Base-by-base conservation (phyloP, 2,888 invertebrate genomes). In the Endotricha flammealis region DNA sequence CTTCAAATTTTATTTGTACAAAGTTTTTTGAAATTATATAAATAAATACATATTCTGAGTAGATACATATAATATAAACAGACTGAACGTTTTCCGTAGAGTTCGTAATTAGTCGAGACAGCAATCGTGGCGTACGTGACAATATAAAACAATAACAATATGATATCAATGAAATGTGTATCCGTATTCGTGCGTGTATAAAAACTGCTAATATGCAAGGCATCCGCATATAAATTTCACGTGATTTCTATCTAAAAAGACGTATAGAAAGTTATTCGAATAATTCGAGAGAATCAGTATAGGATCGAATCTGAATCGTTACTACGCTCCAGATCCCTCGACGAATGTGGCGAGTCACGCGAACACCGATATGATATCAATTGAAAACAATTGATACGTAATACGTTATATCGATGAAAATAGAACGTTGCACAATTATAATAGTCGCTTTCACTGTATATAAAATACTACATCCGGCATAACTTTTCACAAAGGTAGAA, bases 251-350 rank as follows among this genome's bases (percentile, higher is more conserved):
- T 44, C 46, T 53, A 42, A 54, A 53, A 62, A 54, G 51, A 51
- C 46, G 53, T 53, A 55, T 69, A 69, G 80, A 81, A 79, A 82
- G 78, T 75, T 56, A 51, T 54, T 56, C 52, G 47, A 61, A 63
- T 49, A 42, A 50, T 54, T 63, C 42, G 54, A 63, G 54, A 63
- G 44, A 38, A 52, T 49, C 49, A 50, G 50, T 63, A 57, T 49
- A 56, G 59, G 56, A 63, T 66, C 60, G 58, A 63, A 66, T 68
- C 57, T 60, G 58, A 61, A 64, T 64, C 56, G 50, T 51, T 48
- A 48, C 44, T 48, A 46, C 55, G 53, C 55, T 57, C 53, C 47
- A 59, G 50, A 51, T 53, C 49, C 57, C 42, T 43, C 29, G 39
- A 38, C 47, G 46, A 59, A 62, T 63, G 53, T 57, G 56, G 60